These are phyloP conservation scores for Pangasius sanitwongsei DNA, from an alignment of 2,797 vertebrate genomes.

Conservation along the genomic window DNA sequence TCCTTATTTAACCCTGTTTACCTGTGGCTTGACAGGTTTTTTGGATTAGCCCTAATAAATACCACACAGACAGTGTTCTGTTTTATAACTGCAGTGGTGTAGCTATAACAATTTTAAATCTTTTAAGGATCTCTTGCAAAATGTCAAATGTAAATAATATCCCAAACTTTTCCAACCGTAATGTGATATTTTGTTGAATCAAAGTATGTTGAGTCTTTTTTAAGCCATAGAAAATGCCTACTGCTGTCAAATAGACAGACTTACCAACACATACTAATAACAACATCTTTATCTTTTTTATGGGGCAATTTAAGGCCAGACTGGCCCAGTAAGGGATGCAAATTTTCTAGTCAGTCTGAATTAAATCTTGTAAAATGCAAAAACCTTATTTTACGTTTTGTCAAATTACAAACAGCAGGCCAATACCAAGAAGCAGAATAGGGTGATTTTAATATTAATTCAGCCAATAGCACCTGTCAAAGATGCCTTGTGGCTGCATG, in stretches of 20 bases:
- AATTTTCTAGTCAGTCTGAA: too few species aligned
- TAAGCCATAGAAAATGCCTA: too few species aligned
- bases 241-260: too few species aligned
- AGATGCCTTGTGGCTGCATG: conserved; percentile 85
- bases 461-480: conserved; percentile 79
- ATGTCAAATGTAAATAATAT: not conserved
- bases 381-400: too few species aligned
- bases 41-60: not conserved
- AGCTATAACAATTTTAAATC: not conserved
- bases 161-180: not conserved
- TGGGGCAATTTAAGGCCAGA: too few species aligned
- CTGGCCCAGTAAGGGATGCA: too few species aligned
- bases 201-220: not conserved
- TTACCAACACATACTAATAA: not conserved
- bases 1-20: not conserved
- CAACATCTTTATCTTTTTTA: not conserved
- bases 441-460: not conserved
- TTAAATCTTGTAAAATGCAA: too few species aligned
- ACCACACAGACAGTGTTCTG: not conserved
- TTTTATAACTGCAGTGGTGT: not conserved
- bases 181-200: not conserved
- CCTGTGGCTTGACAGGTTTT: not conserved
- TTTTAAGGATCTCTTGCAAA: not conserved
- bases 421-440: not conserved
- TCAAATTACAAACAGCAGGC: not conserved